phyloP scores from a whole-genome alignment of 2,797 vertebrate species.

The Protonibea diacanthus region DNA sequence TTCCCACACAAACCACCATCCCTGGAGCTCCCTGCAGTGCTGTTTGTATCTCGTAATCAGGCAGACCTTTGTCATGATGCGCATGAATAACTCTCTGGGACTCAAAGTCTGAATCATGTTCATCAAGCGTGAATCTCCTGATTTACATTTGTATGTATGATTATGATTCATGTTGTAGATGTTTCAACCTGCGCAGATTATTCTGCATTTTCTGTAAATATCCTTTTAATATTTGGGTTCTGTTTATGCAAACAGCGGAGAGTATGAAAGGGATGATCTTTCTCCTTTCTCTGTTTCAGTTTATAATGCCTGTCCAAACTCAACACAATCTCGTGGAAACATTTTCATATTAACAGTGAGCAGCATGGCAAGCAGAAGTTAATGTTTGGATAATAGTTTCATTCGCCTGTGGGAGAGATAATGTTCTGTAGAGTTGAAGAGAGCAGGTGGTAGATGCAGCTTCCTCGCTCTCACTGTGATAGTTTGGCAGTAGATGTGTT shows the following conservation, averaged over 20 bases:
- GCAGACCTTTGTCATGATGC: conserved; percentile 65
- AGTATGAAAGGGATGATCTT: conserved; percentile 1
- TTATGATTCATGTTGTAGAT: conserved; percentile 28
- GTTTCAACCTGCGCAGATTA: conserved; percentile 1
- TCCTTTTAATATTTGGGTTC: conserved; percentile 24
- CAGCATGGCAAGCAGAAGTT: conserved; percentile 13
- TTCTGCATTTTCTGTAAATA: conserved; percentile 37
- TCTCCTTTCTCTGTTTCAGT: conserved; percentile 1
- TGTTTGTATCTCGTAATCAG: conserved; percentile 68
- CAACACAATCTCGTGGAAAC: conserved; percentile 4
- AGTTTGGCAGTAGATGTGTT: conserved; percentile 15
- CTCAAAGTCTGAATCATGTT: conserved; percentile 60
- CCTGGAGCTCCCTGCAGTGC: conserved; percentile 51
- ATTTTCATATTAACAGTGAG: conserved; percentile 36
- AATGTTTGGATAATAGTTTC: conserved; percentile 34
- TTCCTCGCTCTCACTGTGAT: background rate
- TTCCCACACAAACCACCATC: conserved; percentile 48
- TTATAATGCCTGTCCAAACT: conserved; percentile 14
- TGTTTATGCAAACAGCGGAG: conserved; percentile 6
- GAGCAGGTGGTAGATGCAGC: conserved; percentile 32
- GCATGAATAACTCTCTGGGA: conserved; percentile 57
- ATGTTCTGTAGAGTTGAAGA: conserved; percentile 29
- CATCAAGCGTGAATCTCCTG: conserved; percentile 34
- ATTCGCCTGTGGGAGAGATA: conserved; percentile 15
- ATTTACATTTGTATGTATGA: conserved; percentile 60